Evolutionary conservation across 2,797 vertebrate species (phyloP), one percentile per base, ranked within the genome.

Genomic region (Cetoscarus ocellatus): DNA sequence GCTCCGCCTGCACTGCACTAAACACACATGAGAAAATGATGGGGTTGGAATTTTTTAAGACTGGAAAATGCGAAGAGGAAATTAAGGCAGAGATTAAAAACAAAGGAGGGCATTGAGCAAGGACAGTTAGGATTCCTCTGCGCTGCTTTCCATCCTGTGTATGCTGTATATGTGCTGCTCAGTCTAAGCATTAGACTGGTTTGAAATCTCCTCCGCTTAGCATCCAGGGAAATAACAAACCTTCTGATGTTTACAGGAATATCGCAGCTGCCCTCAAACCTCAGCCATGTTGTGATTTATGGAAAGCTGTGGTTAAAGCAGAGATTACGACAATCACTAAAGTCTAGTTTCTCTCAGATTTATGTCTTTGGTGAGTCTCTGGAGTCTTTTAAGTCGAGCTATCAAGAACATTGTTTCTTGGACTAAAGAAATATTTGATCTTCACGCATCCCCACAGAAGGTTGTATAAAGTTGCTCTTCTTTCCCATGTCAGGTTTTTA

Each of bases 201-300:
- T 70, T 51, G n/a, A 53, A 70, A 67, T 77, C 58, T 79, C 53
- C 11, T 51, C 63, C 71, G 48, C 74, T 63, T 0, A 67, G 54
- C 78, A 67, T 82, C 47, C 78, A 76, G 44, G 39, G n/a, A 64
- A 67, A 54, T 67, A 75, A 82, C 61, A 83, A 82, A 64, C 78
- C 82, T 59, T 73, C 65, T 81, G 75, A 69, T 87, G 85, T 84
- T 89, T 83, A 84, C 68, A 86, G 62, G 67, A 83, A 81, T 80
- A 84, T 86, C 75, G 64, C 79, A 67, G 49, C 64, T n/a, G 61
- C 84, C 82, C 78, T 79, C 82, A 89, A 85, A 87, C 80, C 79
- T 78, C 75, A 79, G 17, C 70, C 85, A 72, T 82, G 70, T 79
- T 82, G 70, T 89, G 86, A 91, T 91, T 89, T 83, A 88, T 87